Percentiles rank a stretch among this genome's conserved stretches.
phyloP scores from a whole-genome alignment of 1,140 invertebrate genomes.

The Macrobrachium rosenbergii region DNA sequence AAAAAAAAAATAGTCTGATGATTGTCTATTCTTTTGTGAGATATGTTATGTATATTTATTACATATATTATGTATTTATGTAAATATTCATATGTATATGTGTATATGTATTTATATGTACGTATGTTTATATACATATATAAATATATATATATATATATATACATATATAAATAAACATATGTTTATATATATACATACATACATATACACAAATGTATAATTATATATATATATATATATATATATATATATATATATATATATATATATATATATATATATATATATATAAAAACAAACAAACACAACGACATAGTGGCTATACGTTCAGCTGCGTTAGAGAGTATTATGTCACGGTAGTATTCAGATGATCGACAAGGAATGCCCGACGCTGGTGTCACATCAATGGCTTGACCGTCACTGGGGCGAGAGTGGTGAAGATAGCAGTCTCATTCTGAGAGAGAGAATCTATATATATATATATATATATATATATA shows the following conservation, averaged over 20 bases:
- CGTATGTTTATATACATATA: not conserved
- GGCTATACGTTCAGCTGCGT: too few relatives aligned
- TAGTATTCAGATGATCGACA: too few relatives aligned
- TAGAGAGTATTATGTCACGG: too few relatives aligned
- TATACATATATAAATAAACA: constrained; percentile 8
- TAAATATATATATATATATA: not conserved
- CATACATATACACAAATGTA: constrained; percentile 11
- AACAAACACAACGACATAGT: not conserved
- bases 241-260: not conserved
- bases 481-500: too few relatives aligned
- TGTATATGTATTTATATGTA: not conserved
- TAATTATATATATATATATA: constrained; percentile 1
- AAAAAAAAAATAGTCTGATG: too few relatives aligned
- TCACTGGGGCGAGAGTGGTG: too few relatives aligned
- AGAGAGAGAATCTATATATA: too few relatives aligned
- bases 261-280: not conserved
- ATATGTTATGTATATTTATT: not conserved
- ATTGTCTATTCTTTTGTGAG: not conserved
- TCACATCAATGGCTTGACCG: too few relatives aligned
- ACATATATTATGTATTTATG: not conserved
- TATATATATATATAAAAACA: not conserved
- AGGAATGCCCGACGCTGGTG: too few relatives aligned
- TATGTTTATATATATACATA: not conserved
- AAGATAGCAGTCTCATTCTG: too few relatives aligned
- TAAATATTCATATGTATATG: not conserved